phyloP scores from a whole-genome alignment of 2,113 vertebrate genomes.

The Pelodiscus sinensis region DNA sequence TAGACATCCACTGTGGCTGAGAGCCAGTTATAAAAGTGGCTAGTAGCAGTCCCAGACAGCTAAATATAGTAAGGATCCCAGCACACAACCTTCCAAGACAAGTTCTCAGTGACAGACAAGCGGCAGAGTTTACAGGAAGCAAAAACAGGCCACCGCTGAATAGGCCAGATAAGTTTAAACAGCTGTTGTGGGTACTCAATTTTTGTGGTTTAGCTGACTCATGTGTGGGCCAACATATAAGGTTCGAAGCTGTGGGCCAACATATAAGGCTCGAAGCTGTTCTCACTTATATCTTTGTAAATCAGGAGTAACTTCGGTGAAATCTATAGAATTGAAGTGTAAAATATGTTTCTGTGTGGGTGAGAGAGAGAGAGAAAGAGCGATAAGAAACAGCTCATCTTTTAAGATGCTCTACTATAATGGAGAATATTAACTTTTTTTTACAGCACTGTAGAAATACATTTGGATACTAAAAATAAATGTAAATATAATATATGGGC shows the following conservation, averaged over 20 bases:
- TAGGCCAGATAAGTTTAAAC: conserved; percentile 54
- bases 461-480: not conserved
- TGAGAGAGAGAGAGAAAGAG: not conserved
- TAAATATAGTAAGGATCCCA: conserved; percentile 46
- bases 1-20: conserved; percentile 25
- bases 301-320: not conserved
- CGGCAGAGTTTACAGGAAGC: conserved; percentile 18
- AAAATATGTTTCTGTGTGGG: not conserved
- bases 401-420: conserved; percentile 1
- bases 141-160: conserved; percentile 25
- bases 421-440: conserved; percentile 3
- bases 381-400: not conserved
- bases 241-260: conserved; percentile 3
- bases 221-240: conserved; percentile 10
- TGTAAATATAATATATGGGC: fast-evolving
- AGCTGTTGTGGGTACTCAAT: conserved; percentile 19
- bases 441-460: not conserved
- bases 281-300: not conserved
- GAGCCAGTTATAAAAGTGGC: conserved; percentile 24
- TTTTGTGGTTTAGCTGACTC: conserved; percentile 45
- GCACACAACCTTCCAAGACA: conserved; percentile 16
- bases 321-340: not conserved
- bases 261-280: not conserved
- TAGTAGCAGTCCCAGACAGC: not conserved
- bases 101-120: conserved; percentile 14